Percentiles rank a stretch among this genome's conserved stretches.
Evolutionary conservation across 1,140 invertebrate species (phyloP).

Genomic region (Metopolophium dirhodum): DNA sequence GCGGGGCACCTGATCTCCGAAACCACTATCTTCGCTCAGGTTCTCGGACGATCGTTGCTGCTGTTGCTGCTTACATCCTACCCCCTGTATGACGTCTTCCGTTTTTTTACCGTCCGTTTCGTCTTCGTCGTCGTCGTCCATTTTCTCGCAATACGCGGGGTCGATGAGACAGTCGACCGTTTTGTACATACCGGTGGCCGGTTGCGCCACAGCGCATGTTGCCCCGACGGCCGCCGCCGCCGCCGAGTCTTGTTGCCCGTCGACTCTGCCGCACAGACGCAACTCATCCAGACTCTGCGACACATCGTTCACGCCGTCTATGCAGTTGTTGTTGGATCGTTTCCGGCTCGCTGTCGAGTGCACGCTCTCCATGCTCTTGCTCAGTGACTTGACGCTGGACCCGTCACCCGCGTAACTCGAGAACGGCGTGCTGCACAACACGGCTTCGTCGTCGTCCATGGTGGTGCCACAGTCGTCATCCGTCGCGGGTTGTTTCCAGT

Average conservation of each 20-base stretch:
- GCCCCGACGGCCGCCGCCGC: constrained; percentile 47
- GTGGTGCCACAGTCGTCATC: constrained; percentile 52
- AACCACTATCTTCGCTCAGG: constrained; percentile 77
- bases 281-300: constrained; percentile 60
- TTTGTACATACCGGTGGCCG: constrained; percentile 59
- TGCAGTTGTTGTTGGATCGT: neutral
- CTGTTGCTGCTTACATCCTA: constrained; percentile 58
- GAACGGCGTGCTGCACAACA: constrained; percentile 58
- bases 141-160: constrained; percentile 21
- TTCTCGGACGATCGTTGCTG: constrained; percentile 72
- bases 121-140: constrained; percentile 25
- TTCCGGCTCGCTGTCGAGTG: constrained; percentile 57
- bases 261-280: neutral
- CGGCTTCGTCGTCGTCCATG: constrained; percentile 60
- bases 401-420: constrained; percentile 61
- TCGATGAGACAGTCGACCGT: constrained; percentile 61
- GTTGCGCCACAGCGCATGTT: neutral
- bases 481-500: constrained; percentile 61
- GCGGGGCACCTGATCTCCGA: constrained; percentile 69
- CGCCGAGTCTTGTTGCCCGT: constrained; percentile 51
- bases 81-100: constrained; percentile 36
- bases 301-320: constrained; percentile 58
- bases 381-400: constrained; percentile 60
- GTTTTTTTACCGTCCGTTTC: constrained; percentile 39
- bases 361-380: constrained; percentile 60